Evolutionary conservation across 2,888 invertebrate species (phyloP).

Genomic region (Tillus elongatus): DNA sequence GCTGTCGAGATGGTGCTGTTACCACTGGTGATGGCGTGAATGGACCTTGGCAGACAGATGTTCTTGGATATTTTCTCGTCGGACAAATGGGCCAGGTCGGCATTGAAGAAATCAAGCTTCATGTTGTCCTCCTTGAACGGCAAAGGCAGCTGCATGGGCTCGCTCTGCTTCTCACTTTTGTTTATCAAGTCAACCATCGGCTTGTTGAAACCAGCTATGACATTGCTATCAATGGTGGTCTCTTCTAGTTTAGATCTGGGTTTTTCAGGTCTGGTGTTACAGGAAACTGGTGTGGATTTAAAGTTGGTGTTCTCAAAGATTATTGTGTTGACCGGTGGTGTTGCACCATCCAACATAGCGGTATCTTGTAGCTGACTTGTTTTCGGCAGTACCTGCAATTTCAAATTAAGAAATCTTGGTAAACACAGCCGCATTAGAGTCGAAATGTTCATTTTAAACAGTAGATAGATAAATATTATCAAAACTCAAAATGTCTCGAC

Average conservation of each 20-base stretch:
- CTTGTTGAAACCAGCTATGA: constrained; percentile 43
- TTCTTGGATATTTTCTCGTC: constrained; percentile 58
- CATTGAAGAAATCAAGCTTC: constrained; percentile 88
- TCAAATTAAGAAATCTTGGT: background rate
- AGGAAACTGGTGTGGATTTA: constrained; percentile 61
- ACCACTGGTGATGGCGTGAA: constrained; percentile 51
- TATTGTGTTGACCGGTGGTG: constrained; percentile 76
- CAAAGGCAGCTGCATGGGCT: constrained; percentile 54
- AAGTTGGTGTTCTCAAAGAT: constrained; percentile 90
- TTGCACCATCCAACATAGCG: constrained; percentile 61
- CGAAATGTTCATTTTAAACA: too few relatives aligned
- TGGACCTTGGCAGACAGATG: constrained; percentile 48
- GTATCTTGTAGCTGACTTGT: constrained; percentile 34
- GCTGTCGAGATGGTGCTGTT: constrained; percentile 73
- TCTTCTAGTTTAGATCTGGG: constrained; percentile 51
- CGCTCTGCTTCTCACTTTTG: constrained; percentile 39
- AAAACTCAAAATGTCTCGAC: too few relatives aligned
- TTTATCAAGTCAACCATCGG: constrained; percentile 43
- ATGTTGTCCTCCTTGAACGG: constrained; percentile 73
- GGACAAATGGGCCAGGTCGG: constrained; percentile 65
- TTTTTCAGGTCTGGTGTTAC: constrained; percentile 47
- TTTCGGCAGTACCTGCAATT: constrained; percentile 30
- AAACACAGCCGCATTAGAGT: background rate
- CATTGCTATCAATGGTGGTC: constrained; percentile 36
- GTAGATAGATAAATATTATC: too few relatives aligned